Conservation (phyloP, 2,888 invertebrate species). For the Acanthosepion lycidas region DNA sequence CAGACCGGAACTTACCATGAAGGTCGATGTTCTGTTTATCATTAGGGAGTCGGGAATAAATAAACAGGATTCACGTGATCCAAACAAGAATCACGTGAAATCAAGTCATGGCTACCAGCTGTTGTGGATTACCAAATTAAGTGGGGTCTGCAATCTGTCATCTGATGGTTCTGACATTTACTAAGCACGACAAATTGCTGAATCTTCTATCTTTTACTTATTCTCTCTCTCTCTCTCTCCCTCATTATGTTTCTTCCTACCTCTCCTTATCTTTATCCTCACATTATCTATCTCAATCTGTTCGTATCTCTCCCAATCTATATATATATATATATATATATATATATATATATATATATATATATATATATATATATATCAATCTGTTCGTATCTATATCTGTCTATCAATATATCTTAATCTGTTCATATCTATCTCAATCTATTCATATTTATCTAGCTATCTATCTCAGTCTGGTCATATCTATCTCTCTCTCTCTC, state of each 20-base stretch:
- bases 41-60: neutral
- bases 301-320: neutral
- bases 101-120: neutral
- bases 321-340: too few species aligned
- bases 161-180: neutral
- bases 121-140: neutral
- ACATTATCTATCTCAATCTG: neutral
- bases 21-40: constrained; percentile 14
- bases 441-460: too few species aligned
- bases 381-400: neutral
- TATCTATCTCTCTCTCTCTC: too few species aligned
- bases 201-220: neutral
- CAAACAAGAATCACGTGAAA: neutral
- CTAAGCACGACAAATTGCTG: neutral
- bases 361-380: too few species aligned
- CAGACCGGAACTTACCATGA: neutral
- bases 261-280: neutral
- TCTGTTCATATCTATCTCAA: too few species aligned
- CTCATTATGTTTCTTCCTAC: too few species aligned
- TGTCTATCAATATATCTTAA: too few species aligned
- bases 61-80: neutral
- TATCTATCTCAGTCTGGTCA: too few species aligned
- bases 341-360: too few species aligned
- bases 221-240: neutral
- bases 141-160: neutral